Evolutionary conservation across 35 echinoderm and acorn worm species (phyloP).

Genomic region (Apostichopus japonicus): DNA sequence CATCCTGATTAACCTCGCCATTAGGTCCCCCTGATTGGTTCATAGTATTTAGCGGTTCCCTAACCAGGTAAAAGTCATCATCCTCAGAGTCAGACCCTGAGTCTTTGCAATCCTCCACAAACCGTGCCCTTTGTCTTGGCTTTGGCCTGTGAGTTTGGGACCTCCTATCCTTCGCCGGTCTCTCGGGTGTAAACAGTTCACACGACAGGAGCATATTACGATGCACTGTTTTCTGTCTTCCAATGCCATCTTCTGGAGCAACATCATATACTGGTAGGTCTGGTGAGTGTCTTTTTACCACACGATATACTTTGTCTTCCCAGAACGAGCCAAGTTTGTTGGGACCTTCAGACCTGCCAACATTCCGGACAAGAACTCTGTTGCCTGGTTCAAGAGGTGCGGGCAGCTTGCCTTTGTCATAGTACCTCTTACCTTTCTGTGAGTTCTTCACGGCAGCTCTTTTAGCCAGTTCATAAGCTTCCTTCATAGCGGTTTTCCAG

Average conservation of each 20-base stretch:
- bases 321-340: conserved; percentile 54
- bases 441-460: neutral
- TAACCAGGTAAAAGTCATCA: neutral
- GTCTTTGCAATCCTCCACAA: neutral
- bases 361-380: conserved; percentile 51
- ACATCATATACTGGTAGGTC: conserved; percentile 58
- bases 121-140: neutral
- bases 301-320: conserved; percentile 53
- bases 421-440: neutral
- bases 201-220: conserved; percentile 66
- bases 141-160: neutral
- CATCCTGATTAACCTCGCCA: neutral
- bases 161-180: neutral
- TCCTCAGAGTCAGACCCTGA: neutral
- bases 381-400: conserved; percentile 51
- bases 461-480: neutral
- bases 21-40: neutral
- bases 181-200: neutral
- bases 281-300: conserved; percentile 38
- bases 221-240: conserved; percentile 25
- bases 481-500: conserved; percentile 15
- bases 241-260: conserved; percentile 30
- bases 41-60: neutral
- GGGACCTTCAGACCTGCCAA: conserved; percentile 34
- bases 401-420: conserved; percentile 3